Conservation (phyloP, 2,888 invertebrate genomes). For the Eumacrocentrus americanus region DNA sequence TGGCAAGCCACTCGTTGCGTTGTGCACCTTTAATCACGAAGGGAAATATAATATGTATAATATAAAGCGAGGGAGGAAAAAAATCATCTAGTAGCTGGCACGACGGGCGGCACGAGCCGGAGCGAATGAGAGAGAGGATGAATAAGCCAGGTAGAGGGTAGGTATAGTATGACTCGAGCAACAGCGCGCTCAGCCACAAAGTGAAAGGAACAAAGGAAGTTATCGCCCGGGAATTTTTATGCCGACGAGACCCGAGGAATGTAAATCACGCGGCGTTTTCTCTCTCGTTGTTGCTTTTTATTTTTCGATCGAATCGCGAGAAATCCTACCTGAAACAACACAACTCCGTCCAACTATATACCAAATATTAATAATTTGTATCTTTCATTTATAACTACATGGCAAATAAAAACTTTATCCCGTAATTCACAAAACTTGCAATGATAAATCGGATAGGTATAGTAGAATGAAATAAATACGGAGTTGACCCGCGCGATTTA, state of each 20-base stretch:
- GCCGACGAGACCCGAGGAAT: slow-evolving; percentile 55
- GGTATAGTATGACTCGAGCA: slow-evolving; percentile 24
- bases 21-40: slow-evolving; percentile 52
- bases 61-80: slow-evolving; percentile 57
- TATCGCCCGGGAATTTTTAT: slow-evolving; percentile 60
- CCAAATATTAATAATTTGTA: slow-evolving; percentile 21
- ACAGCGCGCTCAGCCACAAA: slow-evolving; percentile 43
- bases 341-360: slow-evolving; percentile 8
- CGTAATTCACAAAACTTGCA: slow-evolving; percentile 11
- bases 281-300: slow-evolving; percentile 7
- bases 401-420: slow-evolving; percentile 17
- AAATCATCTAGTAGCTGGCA: not conserved
- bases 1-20: slow-evolving; percentile 19
- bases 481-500: slow-evolving; percentile 2
- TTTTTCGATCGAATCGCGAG: slow-evolving; percentile 14
- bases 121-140: slow-evolving; percentile 49
- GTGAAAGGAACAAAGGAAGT: slow-evolving; percentile 59
- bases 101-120: slow-evolving; percentile 10
- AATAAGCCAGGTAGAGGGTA: slow-evolving; percentile 6
- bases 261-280: slow-evolving; percentile 51
- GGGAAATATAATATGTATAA: slow-evolving; percentile 58
- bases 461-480: slow-evolving; percentile 13
- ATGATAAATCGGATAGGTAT: slow-evolving; percentile 27
- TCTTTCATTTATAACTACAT: slow-evolving; percentile 6
- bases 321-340: slow-evolving; percentile 26